Evolutionary conservation across 2,797 vertebrate species (phyloP).

Genomic region (Phalanger gymnotis): DNA sequence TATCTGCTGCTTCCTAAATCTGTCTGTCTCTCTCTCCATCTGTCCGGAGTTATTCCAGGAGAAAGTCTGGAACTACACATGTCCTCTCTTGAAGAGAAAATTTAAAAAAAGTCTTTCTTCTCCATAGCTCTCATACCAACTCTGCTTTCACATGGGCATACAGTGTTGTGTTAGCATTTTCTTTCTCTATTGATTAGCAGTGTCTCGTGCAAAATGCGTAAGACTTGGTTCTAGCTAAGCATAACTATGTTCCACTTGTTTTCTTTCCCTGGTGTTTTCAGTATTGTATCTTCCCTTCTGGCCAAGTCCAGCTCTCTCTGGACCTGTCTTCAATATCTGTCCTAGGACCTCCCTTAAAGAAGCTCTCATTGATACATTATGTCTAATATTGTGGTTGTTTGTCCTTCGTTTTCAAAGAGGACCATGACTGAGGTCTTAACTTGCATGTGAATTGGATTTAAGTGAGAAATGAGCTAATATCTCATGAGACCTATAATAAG

Average conservation of each 20-base stretch:
- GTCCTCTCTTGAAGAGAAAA: neutral
- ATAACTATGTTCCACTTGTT: neutral
- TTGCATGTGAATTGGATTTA: neutral
- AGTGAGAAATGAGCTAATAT: neutral
- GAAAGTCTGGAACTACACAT: neutral
- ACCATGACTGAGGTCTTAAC: neutral
- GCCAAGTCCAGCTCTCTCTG: neutral
- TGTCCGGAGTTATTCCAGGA: neutral
- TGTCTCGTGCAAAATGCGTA: neutral
- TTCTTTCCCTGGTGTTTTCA: neutral
- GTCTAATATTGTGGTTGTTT: neutral
- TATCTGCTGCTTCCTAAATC: neutral
- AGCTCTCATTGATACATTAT: neutral
- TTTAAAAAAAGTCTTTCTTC: neutral
- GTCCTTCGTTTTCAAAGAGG: neutral
- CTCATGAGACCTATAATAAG: neutral
- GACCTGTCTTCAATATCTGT: neutral
- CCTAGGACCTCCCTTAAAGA: neutral
- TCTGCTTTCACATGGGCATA: neutral
- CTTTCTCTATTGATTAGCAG: neutral
- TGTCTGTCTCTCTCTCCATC: neutral
- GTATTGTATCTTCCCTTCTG: neutral
- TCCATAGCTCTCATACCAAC: neutral
- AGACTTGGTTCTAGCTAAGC: neutral
- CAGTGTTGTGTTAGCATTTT: neutral